A percentile compares a stretch with the other conserved stretches of the same genome.
Evolutionary conservation across 2,888 invertebrate species (phyloP).

Genomic region (Sylvicola cinctus): DNA sequence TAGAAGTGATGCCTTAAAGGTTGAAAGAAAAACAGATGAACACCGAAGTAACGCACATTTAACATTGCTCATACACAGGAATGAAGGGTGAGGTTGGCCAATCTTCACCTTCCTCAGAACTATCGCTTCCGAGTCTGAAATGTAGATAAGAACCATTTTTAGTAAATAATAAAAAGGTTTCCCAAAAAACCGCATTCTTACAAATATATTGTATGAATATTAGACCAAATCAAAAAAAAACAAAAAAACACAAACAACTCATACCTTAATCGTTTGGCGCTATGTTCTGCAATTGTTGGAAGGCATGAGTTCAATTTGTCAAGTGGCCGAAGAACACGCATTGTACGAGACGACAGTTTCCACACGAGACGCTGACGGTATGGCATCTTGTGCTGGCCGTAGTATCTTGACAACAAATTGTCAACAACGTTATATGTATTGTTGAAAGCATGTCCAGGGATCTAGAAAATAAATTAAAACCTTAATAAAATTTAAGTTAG

Average conservation of each 20-base stretch:
- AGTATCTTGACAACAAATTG: constrained; percentile 46
- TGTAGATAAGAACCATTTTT: constrained; percentile 6
- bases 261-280: constrained; percentile 15
- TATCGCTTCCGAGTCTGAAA: constrained; percentile 37
- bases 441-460: constrained; percentile 42
- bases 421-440: constrained; percentile 39
- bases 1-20: too few species aligned
- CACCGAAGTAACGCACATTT: too few species aligned
- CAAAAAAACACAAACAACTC: constrained; percentile 1
- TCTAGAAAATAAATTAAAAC: constrained; percentile 26
- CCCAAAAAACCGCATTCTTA: neutral
- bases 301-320: constrained; percentile 49
- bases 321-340: constrained; percentile 47
- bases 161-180: neutral
- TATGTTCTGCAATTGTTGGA: constrained; percentile 54
- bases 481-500: constrained; percentile 5
- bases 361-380: constrained; percentile 56
- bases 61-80: constrained; percentile 31
- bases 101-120: constrained; percentile 32
- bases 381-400: constrained; percentile 43
- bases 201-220: neutral
- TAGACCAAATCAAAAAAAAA: neutral
- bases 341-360: constrained; percentile 51
- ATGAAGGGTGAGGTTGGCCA: constrained; percentile 42
- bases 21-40: too few species aligned